These are phyloP conservation scores for Bovichtus diacanthus DNA, from an alignment of 2,797 vertebrate genomes.

Conservation along the genomic window DNA sequence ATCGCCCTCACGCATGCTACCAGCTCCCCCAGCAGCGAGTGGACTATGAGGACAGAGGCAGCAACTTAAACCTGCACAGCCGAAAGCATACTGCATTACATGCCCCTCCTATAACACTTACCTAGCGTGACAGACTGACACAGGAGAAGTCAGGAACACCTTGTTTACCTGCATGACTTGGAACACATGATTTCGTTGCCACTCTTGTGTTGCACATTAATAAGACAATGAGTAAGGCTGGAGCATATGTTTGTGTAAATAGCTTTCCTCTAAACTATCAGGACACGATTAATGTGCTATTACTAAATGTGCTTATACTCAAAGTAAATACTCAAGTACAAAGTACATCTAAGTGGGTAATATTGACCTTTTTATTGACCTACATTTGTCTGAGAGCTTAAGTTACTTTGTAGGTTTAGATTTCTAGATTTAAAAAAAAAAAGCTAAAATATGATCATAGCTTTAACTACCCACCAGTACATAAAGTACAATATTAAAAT, in stretches of 20 bases:
- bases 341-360: background rate
- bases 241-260: background rate
- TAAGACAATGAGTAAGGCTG: background rate
- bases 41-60: constrained; percentile 40
- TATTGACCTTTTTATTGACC: background rate
- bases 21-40: constrained; percentile 49
- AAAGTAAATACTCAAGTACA: background rate
- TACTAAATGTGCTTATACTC: background rate
- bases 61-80: constrained; percentile 64
- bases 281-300: constrained; percentile 3
- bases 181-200: constrained; percentile 1
- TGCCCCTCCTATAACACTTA: constrained; percentile 72
- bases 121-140: constrained; percentile 34
- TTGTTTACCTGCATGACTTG: constrained; percentile 56
- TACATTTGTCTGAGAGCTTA: background rate
- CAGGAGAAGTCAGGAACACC: constrained; percentile 46
- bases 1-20: constrained; percentile 68
- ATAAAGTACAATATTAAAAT: background rate
- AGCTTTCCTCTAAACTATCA: background rate
- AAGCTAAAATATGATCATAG: background rate
- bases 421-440: background rate
- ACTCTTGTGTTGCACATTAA: background rate
- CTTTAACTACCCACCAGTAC: background rate
- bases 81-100: constrained; percentile 56
- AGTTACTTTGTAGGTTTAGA: background rate